Evolutionary conservation across 1,140 invertebrate genomes (phyloP).

Genomic region (Cecropterus lyciades): DNA sequence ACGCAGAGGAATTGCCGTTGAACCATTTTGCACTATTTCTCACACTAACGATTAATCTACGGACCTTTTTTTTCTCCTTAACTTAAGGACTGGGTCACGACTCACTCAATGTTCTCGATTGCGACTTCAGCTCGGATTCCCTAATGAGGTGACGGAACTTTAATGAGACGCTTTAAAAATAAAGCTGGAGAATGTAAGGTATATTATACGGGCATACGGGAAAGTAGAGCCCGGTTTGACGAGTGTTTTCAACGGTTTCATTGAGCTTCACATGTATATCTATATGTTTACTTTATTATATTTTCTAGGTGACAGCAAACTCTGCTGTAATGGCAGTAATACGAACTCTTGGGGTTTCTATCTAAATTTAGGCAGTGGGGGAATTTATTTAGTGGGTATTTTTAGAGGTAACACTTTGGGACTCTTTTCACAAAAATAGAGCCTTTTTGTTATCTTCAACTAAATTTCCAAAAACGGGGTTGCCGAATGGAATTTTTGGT

Average conservation of each 20-base stretch:
- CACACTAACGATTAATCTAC: slow-evolving; percentile 12
- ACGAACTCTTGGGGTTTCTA: too few relatives aligned
- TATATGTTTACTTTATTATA: too few relatives aligned
- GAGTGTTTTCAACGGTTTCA: not conserved
- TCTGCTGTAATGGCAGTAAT: too few relatives aligned
- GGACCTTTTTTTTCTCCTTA: not conserved
- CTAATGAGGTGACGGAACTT: slow-evolving; percentile 38
- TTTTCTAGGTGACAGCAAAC: too few relatives aligned
- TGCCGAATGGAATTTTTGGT: too few relatives aligned
- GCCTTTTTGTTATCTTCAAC: too few relatives aligned
- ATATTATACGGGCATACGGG: not conserved
- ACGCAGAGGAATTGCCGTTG: slow-evolving; percentile 51
- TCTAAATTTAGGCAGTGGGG: too few relatives aligned
- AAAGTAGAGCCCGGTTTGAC: slow-evolving; percentile 8
- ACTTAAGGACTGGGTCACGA: slow-evolving; percentile 30
- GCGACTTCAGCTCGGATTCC: slow-evolving; percentile 24
- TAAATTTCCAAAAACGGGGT: too few relatives aligned
- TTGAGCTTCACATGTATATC: too few relatives aligned
- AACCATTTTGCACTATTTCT: slow-evolving; percentile 51
- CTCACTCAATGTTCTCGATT: slow-evolving; percentile 26
- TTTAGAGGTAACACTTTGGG: too few relatives aligned
- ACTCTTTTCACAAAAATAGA: too few relatives aligned
- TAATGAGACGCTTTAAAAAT: slow-evolving; percentile 35
- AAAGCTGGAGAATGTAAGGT: not conserved
- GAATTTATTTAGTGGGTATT: too few relatives aligned